Conservation (phyloP, 2,797 vertebrate species). For the Megaceryle alcyon region DNA sequence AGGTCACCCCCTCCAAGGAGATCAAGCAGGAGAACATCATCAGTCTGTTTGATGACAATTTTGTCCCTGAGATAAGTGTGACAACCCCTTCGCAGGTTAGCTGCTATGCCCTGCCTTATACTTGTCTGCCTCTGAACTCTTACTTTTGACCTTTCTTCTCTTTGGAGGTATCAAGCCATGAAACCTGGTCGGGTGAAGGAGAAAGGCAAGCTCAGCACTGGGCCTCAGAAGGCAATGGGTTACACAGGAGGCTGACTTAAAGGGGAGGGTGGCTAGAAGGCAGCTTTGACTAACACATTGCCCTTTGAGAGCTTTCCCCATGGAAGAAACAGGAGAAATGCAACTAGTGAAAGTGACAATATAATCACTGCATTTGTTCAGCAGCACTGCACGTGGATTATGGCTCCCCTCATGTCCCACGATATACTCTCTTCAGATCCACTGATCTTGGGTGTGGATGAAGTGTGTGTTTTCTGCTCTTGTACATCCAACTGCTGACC, state of each 20-base stretch:
- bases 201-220: neutral
- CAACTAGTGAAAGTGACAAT: neutral
- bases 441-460: neutral
- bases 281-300: neutral
- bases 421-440: neutral
- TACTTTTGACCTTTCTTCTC: conserved; percentile 14
- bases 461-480: neutral
- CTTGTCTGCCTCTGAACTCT: conserved; percentile 34
- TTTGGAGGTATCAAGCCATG: conserved; percentile 62
- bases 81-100: conserved; percentile 97
- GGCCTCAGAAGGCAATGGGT: neutral
- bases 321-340: neutral
- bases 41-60: conserved; percentile 94
- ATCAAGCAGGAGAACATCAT: conserved; percentile 97
- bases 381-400: neutral
- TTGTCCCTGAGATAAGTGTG: conserved; percentile 94
- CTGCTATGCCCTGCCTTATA: conserved; percentile 66
- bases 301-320: neutral
- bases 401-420: neutral
- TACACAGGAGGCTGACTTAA: neutral
- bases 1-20: conserved; percentile 96
- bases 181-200: conserved; percentile 69
- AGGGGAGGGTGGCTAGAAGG: neutral
- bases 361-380: neutral
- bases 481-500: neutral